Evolutionary conservation across 2,113 vertebrate species (phyloP), one percentile per base, ranked within the genome.

Genomic region (Clarias macrocephalus): DNA sequence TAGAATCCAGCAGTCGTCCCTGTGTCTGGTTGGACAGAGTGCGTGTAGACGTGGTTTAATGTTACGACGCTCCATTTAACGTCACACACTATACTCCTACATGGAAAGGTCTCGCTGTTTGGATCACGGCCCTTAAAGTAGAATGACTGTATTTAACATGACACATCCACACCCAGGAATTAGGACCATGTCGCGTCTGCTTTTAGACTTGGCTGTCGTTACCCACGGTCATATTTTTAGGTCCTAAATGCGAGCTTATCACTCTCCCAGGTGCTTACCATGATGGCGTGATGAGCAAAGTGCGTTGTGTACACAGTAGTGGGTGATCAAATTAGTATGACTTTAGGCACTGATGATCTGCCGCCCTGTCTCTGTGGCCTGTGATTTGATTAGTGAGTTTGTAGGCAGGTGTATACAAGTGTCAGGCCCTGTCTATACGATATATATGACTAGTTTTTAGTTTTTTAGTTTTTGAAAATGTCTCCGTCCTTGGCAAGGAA

Each of bases 341-440:
- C 89, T 92, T 91, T 82, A 91, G 90, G 92, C 91, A 88, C 73
- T 63, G 85, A 89, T 92, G 92, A 93, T 93, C 90, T 89, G n/a
- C 76, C 73, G 88, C 90, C 89, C 92, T 91, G 91, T 91, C 91
- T 91, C 91, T 82, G 87, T 93, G 88, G 91, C 87, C 87, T 91
- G 72, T 87, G 57, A 62, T 81, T 62, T 62, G 77, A 60, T 80
- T 59, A 37, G 76, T 88, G 91, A 8, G 60, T 73, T 62, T 82
- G 75, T 86, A n/a, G 82, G 77, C 56, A 18, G 81, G 62, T 88
- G 82, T 91, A 89, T 88, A 79, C 85, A 90, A 82, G 86, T 88
- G 83, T 66, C 52, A 57, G n/a, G 76, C 15, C n/a, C 18, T 59
- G 2, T 56, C 18, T 1, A 42, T 73, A 42, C 23, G 48, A 62